These are phyloP conservation scores for Petaurus breviceps DNA, from an alignment of 2,113 vertebrate species.

Conservation along the genomic window DNA sequence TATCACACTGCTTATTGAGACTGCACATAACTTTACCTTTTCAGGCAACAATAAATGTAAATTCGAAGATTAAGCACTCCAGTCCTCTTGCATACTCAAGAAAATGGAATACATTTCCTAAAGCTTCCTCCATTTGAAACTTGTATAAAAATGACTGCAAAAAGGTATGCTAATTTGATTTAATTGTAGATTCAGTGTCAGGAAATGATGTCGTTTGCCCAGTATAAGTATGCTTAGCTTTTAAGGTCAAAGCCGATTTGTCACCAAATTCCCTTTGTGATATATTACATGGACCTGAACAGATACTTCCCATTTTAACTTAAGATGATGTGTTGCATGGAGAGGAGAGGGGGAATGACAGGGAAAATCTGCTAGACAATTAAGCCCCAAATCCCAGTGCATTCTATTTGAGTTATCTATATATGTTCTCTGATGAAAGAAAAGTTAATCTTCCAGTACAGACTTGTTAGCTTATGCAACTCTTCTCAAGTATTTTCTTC, in stretches of 20 bases:
- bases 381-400: not conserved
- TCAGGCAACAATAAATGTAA: constrained; percentile 65
- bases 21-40: constrained; percentile 41
- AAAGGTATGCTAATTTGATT: constrained; percentile 32
- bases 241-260: constrained; percentile 32
- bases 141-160: constrained; percentile 57
- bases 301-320: not conserved
- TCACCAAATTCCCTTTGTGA: not conserved
- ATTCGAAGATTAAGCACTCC: constrained; percentile 61
- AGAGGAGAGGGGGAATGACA: not conserved
- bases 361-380: not conserved
- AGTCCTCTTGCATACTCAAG: constrained; percentile 57
- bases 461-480: not conserved
- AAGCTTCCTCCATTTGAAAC: constrained; percentile 41
- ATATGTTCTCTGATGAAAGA: not conserved
- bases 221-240: constrained; percentile 47
- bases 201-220: constrained; percentile 53
- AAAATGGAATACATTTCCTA: constrained; percentile 21
- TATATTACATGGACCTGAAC: not conserved
- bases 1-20: constrained; percentile 51
- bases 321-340: not conserved
- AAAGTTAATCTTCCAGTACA: not conserved
- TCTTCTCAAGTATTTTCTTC: not conserved
- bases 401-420: not conserved
- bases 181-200: constrained; percentile 66